Conservation (phyloP, 2,888 invertebrate genomes). For the Scaptomyza parva region DNA sequence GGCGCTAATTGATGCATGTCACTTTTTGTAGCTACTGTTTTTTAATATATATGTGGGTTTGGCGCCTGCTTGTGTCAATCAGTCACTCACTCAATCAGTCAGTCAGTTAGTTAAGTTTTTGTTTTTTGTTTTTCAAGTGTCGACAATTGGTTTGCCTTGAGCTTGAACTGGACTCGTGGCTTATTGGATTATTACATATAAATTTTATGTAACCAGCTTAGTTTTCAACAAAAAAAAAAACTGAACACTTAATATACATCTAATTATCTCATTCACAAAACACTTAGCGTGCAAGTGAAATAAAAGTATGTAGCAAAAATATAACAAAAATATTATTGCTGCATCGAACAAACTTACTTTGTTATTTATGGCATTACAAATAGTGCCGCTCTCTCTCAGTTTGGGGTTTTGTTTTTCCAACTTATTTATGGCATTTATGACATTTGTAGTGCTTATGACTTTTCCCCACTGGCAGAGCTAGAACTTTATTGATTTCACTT, state of each 20-base stretch:
- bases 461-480: conserved; percentile 14
- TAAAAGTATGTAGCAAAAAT: background rate
- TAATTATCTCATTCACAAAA: conserved; percentile 32
- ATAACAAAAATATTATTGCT: conserved; percentile 1
- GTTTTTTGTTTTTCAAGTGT: conserved; percentile 1
- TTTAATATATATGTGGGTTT: conserved; percentile 10
- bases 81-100: conserved; percentile 23
- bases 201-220: conserved; percentile 13
- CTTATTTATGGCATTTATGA: conserved; percentile 49
- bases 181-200: conserved; percentile 9
- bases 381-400: conserved; percentile 8
- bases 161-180: conserved; percentile 39
- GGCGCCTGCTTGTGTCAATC: conserved; percentile 43
- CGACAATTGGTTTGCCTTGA: conserved; percentile 37
- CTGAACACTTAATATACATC: conserved; percentile 5
- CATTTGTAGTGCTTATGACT: conserved; percentile 50
- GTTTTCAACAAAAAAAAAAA: conserved; percentile 4
- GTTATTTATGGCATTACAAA: conserved; percentile 40
- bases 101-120: conserved; percentile 6
- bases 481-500: conserved; percentile 53
- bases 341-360: conserved; percentile 27
- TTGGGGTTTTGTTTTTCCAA: background rate
- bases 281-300: conserved; percentile 5
- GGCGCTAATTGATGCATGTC: conserved; percentile 40
- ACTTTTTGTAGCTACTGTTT: conserved; percentile 28